Evolutionary conservation across 1,140 invertebrate species (phyloP).

Genomic region (Eubasilissa regina): DNA sequence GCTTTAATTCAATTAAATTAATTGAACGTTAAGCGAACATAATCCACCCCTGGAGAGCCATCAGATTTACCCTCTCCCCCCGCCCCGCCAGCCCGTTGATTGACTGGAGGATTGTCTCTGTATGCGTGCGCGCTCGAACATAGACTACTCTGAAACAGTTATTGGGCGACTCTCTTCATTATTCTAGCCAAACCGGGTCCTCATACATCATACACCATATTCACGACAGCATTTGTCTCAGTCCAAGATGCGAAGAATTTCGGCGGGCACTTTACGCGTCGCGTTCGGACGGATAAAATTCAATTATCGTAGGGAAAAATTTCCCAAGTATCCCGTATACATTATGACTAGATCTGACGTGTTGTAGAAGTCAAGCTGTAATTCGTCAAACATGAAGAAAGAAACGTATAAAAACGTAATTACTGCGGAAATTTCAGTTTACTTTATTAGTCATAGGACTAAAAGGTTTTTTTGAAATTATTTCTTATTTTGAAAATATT

Average conservation of each 20-base stretch:
- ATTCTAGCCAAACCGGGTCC: neutral
- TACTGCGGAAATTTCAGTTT: no score
- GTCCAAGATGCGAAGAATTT: conserved; percentile 1
- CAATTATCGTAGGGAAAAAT: no score
- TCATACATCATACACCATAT: conserved; percentile 8
- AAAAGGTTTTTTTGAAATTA: no score
- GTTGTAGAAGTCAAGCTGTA: no score
- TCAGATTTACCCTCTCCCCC: neutral
- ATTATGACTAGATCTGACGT: no score
- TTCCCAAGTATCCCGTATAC: no score
- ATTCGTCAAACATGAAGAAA: no score
- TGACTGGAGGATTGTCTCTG: conserved; percentile 11
- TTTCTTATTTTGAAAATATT: no score
- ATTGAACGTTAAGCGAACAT: neutral
- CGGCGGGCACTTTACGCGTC: neutral
- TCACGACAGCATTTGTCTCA: neutral
- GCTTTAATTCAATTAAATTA: no score
- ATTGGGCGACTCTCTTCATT: conserved; percentile 4
- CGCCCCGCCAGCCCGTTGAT: neutral
- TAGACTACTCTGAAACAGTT: neutral
- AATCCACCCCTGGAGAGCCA: neutral
- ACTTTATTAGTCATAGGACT: no score
- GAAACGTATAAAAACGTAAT: no score
- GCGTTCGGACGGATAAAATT: no score
- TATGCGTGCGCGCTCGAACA: neutral